Evolutionary conservation across 2,113 vertebrate species (phyloP).

Genomic region (Oreocharis arfaki): DNA sequence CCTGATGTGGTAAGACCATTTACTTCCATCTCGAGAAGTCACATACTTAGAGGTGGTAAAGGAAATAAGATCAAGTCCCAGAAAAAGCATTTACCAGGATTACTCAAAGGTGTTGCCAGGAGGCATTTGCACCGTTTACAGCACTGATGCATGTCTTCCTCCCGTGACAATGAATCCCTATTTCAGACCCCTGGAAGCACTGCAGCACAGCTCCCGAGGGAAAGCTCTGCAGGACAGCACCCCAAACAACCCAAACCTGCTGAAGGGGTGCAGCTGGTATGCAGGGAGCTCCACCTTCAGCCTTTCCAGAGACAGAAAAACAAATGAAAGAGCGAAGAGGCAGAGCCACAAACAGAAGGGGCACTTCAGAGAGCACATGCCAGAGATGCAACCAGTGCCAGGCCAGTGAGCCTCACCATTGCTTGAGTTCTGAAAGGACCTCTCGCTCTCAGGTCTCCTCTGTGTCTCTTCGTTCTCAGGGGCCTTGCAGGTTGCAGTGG

Average conservation of each 20-base stretch:
- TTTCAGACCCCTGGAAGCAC: neutral
- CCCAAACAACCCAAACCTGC: neutral
- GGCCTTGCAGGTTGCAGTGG: neutral
- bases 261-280: neutral
- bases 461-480: constrained; percentile 30
- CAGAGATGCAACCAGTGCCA: neutral
- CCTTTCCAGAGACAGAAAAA: neutral
- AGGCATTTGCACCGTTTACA: neutral
- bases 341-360: neutral
- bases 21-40: neutral
- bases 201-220: neutral
- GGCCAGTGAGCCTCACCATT: constrained; percentile 57
- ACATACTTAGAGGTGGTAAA: neutral
- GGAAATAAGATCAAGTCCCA: neutral
- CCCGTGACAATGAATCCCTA: neutral
- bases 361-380: neutral
- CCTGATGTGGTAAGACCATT: neutral
- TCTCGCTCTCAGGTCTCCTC: constrained; percentile 10
- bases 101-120: neutral
- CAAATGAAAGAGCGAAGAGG: neutral
- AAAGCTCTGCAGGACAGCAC: neutral
- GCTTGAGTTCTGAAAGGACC: constrained; percentile 3
- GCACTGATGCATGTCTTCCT: neutral
- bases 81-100: neutral
- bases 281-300: neutral